Conservation (phyloP, 1,140 invertebrate genomes). For the Pseudomyrmex concolor region DNA sequence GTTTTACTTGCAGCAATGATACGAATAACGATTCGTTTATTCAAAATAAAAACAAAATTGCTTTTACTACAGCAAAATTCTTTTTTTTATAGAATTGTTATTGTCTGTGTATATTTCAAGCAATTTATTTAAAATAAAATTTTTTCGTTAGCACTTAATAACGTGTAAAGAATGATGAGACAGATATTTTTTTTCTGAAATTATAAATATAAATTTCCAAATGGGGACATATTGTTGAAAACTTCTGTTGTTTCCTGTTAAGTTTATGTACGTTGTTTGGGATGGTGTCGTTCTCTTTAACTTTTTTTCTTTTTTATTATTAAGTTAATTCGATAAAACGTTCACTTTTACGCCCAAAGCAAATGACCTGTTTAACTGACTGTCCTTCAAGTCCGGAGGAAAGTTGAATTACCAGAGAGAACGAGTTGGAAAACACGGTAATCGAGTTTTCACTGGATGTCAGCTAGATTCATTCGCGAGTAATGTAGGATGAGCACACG, state of each 20-base stretch:
- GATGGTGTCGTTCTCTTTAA: neutral
- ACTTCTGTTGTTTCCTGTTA: neutral
- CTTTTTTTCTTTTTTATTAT: slow-evolving; percentile 55
- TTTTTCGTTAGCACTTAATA: neutral
- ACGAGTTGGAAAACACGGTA: slow-evolving; percentile 71
- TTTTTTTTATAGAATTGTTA: neutral
- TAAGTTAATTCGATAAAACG: slow-evolving; percentile 54
- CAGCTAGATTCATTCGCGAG: slow-evolving; percentile 34
- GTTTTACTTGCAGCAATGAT: neutral
- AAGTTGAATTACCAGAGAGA: slow-evolving; percentile 73
- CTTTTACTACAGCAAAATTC: slow-evolving; percentile 13
- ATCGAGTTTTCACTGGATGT: slow-evolving; percentile 68
- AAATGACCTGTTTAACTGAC: slow-evolving; percentile 48
- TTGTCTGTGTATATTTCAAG: neutral
- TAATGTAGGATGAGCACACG: slow-evolving; percentile 16
- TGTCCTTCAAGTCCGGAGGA: slow-evolving; percentile 64
- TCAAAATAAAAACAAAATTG: slow-evolving; percentile 15
- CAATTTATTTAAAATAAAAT: slow-evolving; percentile 13
- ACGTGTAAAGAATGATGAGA: too few relatives aligned
- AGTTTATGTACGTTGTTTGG: slow-evolving; percentile 9
- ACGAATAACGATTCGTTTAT: neutral
- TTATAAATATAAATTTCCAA: too few relatives aligned
- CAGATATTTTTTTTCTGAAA: too few relatives aligned
- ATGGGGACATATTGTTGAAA: neutral
- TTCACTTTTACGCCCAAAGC: slow-evolving; percentile 60